Evolutionary conservation across 2,797 vertebrate genomes (phyloP).

Genomic region (Apodemus agrarius): DNA sequence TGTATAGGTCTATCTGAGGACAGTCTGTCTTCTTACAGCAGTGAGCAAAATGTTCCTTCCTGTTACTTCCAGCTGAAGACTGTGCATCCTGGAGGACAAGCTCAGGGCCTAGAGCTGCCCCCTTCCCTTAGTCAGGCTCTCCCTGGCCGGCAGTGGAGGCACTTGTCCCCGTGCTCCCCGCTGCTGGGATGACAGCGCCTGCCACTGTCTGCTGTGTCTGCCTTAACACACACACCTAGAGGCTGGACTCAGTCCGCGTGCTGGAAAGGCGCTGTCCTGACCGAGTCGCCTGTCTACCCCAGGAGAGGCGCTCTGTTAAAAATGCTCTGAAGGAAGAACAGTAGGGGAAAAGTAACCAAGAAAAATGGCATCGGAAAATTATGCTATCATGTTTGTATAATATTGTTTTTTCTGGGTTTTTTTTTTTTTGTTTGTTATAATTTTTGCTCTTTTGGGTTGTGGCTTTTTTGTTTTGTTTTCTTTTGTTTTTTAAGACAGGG

Average conservation of each 20-base stretch:
- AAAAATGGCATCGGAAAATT: background rate
- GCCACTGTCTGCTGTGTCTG: background rate
- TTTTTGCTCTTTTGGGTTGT: background rate
- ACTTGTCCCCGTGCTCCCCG: background rate
- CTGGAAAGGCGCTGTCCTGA: background rate
- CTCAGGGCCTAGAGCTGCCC: background rate
- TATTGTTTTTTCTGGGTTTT: background rate
- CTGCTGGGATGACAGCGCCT: background rate
- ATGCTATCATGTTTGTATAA: background rate
- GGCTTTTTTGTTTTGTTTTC: background rate
- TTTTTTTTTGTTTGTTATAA: background rate
- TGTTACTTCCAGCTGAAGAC: background rate
- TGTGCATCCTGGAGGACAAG: background rate
- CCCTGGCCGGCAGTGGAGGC: background rate
- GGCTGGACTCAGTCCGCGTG: background rate
- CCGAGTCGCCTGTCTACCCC: background rate
- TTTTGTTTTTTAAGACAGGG: background rate
- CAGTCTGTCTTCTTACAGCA: background rate
- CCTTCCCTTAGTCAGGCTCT: background rate
- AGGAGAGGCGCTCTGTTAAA: background rate
- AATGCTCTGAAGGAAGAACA: background rate
- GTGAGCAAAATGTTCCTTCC: conserved; percentile 15
- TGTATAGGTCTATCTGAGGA: background rate
- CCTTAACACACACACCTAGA: background rate
- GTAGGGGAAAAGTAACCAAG: conserved; percentile 3